phyloP scores from a whole-genome alignment of 2,888 invertebrate species.

The Rhaphigaster nebulosa region DNA sequence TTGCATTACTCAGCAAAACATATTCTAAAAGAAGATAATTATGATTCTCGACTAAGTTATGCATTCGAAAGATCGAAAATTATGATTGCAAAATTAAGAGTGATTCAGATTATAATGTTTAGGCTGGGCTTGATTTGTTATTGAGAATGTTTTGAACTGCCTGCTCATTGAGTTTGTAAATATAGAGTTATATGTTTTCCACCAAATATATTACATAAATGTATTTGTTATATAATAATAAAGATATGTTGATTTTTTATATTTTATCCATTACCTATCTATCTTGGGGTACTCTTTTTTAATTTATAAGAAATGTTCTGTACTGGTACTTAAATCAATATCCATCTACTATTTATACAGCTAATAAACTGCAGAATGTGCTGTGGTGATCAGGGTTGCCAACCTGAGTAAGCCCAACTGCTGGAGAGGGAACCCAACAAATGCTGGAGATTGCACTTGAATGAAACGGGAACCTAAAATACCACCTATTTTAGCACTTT shows the following conservation, averaged over 20 bases:
- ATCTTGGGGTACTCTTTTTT: neutral
- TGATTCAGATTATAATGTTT: neutral
- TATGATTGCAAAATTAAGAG: neutral
- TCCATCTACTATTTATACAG: neutral
- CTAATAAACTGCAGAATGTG: neutral
- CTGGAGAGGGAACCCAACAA: too few relatives aligned
- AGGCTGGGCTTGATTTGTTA: neutral
- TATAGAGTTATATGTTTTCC: constrained; percentile 22
- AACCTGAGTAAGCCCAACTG: too few relatives aligned
- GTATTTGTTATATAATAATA: constrained; percentile 39
- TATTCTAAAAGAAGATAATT: constrained; percentile 65
- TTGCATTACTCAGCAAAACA: constrained; percentile 80
- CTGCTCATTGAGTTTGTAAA: neutral
- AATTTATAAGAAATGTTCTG: neutral
- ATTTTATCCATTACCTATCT: neutral
- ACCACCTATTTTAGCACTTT: too few relatives aligned
- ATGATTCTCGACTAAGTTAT: neutral
- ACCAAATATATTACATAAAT: constrained; percentile 38
- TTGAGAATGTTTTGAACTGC: neutral
- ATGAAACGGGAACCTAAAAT: too few relatives aligned
- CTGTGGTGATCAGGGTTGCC: too few relatives aligned
- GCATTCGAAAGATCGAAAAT: neutral
- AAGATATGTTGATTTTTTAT: constrained; percentile 34
- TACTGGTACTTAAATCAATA: neutral
- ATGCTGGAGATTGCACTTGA: too few relatives aligned